Percentiles rank a stretch among this genome's conserved stretches.
phyloP scores from a whole-genome alignment of 2,888 invertebrate genomes.

The Amphipoea oculea region DNA sequence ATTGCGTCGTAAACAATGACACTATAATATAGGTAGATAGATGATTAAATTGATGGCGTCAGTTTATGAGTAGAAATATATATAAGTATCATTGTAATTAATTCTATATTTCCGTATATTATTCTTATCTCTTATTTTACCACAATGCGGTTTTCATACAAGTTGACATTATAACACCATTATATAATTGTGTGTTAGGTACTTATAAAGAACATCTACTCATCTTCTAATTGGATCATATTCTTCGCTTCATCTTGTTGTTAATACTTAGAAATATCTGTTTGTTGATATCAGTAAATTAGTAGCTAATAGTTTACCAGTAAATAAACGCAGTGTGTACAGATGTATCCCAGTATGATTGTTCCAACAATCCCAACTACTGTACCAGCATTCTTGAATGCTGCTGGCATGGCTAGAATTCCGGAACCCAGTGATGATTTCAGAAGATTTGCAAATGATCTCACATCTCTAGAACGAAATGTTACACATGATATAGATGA shows the following conservation, averaged over 20 bases:
- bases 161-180: constrained; percentile 23
- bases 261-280: constrained; percentile 12
- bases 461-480: constrained; percentile 92
- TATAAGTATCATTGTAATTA: constrained; percentile 19
- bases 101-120: constrained; percentile 33
- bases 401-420: constrained; percentile 97
- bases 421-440: constrained; percentile 98
- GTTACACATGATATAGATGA: not conserved
- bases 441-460: constrained; percentile 96
- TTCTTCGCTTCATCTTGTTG: constrained; percentile 19
- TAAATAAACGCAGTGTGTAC: constrained; percentile 98
- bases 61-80: not conserved
- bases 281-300: constrained; percentile 9
- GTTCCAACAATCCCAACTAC: constrained; percentile 95
- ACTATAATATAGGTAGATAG: not conserved
- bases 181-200: not conserved
- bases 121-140: constrained; percentile 34
- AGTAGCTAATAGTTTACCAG: constrained; percentile 91
- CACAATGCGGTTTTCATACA: constrained; percentile 51
- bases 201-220: not conserved
- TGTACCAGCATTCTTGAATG: constrained; percentile 96
- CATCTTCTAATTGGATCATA: constrained; percentile 20
- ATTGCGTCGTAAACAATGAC: not conserved
- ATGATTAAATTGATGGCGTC: not conserved
- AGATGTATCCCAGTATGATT: constrained; percentile 95